Base-by-base conservation (phyloP, 2,113 vertebrate species). In the Nothobranchius furzeri region DNA sequence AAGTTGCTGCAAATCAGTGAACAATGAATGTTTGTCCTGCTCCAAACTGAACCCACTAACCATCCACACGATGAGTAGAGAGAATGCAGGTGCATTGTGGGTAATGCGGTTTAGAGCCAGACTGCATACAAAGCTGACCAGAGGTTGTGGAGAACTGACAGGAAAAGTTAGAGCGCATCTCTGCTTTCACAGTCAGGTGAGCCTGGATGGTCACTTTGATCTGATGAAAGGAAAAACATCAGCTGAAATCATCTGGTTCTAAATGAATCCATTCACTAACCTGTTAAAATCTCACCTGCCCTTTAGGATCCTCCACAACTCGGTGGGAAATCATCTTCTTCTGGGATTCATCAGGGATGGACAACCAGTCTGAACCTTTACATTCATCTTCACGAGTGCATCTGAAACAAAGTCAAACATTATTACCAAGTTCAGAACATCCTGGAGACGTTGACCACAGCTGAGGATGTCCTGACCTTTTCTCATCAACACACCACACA, bases 401-500 rank as follows among this genome's bases (percentile, higher is more conserved):
- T 3, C 93, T 94, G 49, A 0, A 1, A 61, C 9, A 46, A 63
- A 30, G 45, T 51, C 64, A 46, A 14, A 2, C 1, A 1, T 77
- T 40, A 64, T 3, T 14, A 43, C 6, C 10, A 3, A 14, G 48
- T 43, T 51, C 11, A 2, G 3, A 7, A 9, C 11, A 0, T 14
- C 56, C 12, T 46, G 9, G 42, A 51, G 36, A 7, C 2, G 36
- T 62, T 12, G 12, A 1, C 35, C 4, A 15, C 47, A 49, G 36
- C 13, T 14, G 56, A 15, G n/a, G 53, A 54, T 59, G 46, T n/a
- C 1, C 87, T 64, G 12, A 93, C 93, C 78, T 89, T 6, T 2
- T 30, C 25, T 25, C 3, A 15, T 69, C 60, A n/a, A 45, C 1
- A 69, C 96, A 98, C 96, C 96, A 99, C 11, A 95, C 95, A 75